Base-by-base conservation (phyloP, 23 tunicate species). In the Trididemnum nubilum region DNA sequence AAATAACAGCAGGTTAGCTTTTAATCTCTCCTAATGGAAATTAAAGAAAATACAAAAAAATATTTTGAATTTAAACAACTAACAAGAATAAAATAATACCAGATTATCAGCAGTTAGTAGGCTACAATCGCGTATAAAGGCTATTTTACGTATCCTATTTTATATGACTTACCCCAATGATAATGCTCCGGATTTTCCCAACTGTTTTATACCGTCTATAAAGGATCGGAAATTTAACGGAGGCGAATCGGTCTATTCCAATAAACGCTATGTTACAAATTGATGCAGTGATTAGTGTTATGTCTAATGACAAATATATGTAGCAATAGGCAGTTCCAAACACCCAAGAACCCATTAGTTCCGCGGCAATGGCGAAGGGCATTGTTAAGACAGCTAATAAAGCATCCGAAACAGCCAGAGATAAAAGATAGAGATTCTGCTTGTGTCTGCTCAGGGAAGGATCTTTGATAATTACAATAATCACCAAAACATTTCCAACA, bases 181-280 rank as follows among this genome's bases (percentile, higher is more conserved):
- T 93, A 33, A 60, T 71, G 24, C 74, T 30, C 32, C 81, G 72
- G 21, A 92, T 85, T 22, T 77, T 81, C 66, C 71, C 36, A 25
- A 34, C 75, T 23, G 29, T 73, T 38, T 79, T 83, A 22, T 88
- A 25, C 49, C 51, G 86, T 39, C 85, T 73, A 71, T 67, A 88
- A 37, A 83, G 70, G 7, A 81, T 60, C 25, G 98, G 98, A 36
- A 57, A 81, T 39, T 81, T 80, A 27, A 93, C 89, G 0, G 98
- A 87, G 22, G 81, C 64, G 71, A 89, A 93, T 1, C 97, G 86
- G 71, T 93, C 98, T 36, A 93, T 26, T 19, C 93, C 98, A 52
- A 93, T 93, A 52, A 77, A 77, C 70, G 94, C 90, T 36, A 93
- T 93, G 67, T 73, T 84, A 83, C 98, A 93, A 2, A 93, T 93